Conservation (phyloP, 1,140 invertebrate species). For the Antheraea mylitta region DNA sequence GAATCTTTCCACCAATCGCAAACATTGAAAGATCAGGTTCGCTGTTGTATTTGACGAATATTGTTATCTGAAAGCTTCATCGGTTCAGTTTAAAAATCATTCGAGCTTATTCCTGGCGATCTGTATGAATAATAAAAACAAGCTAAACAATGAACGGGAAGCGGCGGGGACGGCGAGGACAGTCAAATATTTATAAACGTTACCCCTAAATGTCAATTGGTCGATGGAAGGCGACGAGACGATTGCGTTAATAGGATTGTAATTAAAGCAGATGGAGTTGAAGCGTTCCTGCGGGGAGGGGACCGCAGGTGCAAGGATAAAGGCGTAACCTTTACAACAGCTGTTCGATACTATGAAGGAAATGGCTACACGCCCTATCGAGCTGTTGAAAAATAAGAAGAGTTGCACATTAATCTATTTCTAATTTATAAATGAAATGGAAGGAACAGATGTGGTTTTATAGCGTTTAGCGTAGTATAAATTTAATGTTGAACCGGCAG, state of each 20-base stretch:
- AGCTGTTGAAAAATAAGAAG: conserved; percentile 35
- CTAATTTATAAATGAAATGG: conserved; percentile 44
- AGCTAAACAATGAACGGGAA: conserved; percentile 22
- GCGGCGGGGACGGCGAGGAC: conserved; percentile 16
- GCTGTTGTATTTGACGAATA: conserved; percentile 35
- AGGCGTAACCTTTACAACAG: conserved; percentile 68
- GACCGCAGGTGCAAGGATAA: conserved; percentile 61
- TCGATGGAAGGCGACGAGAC: conserved; percentile 37
- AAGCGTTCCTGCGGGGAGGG: conserved; percentile 35
- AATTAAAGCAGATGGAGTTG: conserved; percentile 48
- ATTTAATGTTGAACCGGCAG: conserved; percentile 25
- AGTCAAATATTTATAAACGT: conserved; percentile 31
- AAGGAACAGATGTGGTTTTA: conserved; percentile 26
- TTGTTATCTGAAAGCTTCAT: conserved; percentile 36
- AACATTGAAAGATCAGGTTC: conserved; percentile 19
- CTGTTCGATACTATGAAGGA: conserved; percentile 54
- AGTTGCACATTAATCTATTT: conserved; percentile 56
- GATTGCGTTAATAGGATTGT: conserved; percentile 60
- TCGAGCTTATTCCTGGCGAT: conserved; percentile 19
- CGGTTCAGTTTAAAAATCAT: conserved; percentile 17
- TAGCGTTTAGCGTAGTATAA: neutral
- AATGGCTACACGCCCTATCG: conserved; percentile 51
- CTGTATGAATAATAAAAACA: conserved; percentile 22
- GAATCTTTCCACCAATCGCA: conserved; percentile 56
- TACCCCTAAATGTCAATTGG: conserved; percentile 36